phyloP scores from a whole-genome alignment of 2,888 invertebrate species.

The Stenolophus ochropezus region DNA sequence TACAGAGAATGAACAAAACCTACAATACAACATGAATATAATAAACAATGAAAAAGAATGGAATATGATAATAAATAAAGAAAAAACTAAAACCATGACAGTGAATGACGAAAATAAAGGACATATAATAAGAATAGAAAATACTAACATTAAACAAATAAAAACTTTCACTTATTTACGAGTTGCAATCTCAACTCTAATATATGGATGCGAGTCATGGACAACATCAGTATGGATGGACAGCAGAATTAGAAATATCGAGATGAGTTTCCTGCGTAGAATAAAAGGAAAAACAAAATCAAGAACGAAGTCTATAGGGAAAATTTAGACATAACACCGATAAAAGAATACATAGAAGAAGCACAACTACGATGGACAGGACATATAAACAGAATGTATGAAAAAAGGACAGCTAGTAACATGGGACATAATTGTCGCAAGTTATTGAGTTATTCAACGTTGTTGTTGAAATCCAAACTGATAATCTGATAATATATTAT shows the following conservation, averaged over 20 bases:
- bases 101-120: not conserved
- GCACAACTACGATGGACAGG: not conserved
- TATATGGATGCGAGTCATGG: slow-evolving; percentile 10
- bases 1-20: not conserved
- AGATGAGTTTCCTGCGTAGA: not conserved
- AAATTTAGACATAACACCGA: not conserved
- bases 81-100: slow-evolving; percentile 9
- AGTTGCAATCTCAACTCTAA: not conserved
- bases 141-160: not conserved
- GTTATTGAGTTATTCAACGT: no score
- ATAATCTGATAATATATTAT: no score
- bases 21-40: slow-evolving; percentile 1
- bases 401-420: no score
- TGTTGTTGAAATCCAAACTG: no score
- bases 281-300: slow-evolving; percentile 12
- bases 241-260: not conserved
- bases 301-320: not conserved
- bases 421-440: no score
- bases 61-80: slow-evolving; percentile 5
- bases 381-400: no score
- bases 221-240: not conserved
- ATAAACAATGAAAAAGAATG: not conserved
- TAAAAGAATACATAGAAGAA: not conserved
- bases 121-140: slow-evolving; percentile 1
- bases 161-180: not conserved